Evolutionary conservation across 2,888 invertebrate species (phyloP).

Genomic region (Campaea margaritaria): DNA sequence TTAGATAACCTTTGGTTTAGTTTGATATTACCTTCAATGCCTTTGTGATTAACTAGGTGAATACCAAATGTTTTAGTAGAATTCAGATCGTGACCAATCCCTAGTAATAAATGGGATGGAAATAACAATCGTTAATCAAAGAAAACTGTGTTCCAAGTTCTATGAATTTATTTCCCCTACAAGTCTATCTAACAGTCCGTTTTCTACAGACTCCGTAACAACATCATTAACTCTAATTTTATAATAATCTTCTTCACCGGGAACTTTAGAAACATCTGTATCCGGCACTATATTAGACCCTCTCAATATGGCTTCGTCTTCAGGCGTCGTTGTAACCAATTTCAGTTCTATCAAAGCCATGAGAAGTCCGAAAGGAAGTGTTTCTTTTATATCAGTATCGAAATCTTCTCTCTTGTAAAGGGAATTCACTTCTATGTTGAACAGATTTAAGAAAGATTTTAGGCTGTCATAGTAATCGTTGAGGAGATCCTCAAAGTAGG

Average conservation of each 20-base stretch:
- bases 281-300: slow-evolving; percentile 47
- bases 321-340: slow-evolving; percentile 55
- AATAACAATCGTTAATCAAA: background rate
- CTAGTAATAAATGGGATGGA: background rate
- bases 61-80: background rate
- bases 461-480: slow-evolving; percentile 63
- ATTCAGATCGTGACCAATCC: background rate
- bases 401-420: slow-evolving; percentile 62
- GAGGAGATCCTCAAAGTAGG: slow-evolving; percentile 58
- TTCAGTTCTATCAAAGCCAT: slow-evolving; percentile 67
- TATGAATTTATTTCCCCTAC: slow-evolving; percentile 43
- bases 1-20: background rate
- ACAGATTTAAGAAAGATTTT: slow-evolving; percentile 55
- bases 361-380: slow-evolving; percentile 64
- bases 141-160: background rate
- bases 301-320: slow-evolving; percentile 53
- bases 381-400: slow-evolving; percentile 58
- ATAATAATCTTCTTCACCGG: slow-evolving; percentile 51
- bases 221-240: slow-evolving; percentile 67
- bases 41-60: background rate
- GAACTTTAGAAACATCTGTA: slow-evolving; percentile 37
- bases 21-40: background rate
- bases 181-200: slow-evolving; percentile 63
- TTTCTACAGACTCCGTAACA: slow-evolving; percentile 59
- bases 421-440: slow-evolving; percentile 55